Percentiles rank a stretch among this genome's conserved stretches.
These are phyloP conservation scores for Dryococelus australis DNA, from an alignment of 2,888 invertebrate species.

Conservation along the genomic window DNA sequence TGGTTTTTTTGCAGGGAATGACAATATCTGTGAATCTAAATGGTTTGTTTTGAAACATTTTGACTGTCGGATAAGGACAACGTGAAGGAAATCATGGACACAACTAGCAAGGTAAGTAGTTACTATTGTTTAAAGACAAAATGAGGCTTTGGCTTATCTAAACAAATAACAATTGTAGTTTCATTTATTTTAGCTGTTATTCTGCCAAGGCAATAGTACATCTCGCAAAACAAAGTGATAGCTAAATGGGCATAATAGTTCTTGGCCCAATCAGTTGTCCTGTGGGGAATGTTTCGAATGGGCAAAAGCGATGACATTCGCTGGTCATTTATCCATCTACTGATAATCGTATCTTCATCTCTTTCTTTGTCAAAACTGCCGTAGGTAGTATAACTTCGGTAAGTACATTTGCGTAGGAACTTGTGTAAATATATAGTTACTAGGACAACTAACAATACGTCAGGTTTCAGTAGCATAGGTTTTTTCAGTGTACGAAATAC, in stretches of 20 bases:
- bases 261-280: background rate
- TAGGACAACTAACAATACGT: background rate
- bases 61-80: background rate
- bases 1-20: background rate
- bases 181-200: background rate
- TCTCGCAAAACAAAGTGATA: background rate
- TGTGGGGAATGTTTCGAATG: slow-evolving; percentile 4
- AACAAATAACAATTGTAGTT: background rate
- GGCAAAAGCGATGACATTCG: background rate
- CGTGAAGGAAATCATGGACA: background rate
- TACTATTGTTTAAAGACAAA: background rate
- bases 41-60: background rate
- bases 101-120: background rate
- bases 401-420: slow-evolving; percentile 1
- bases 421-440: slow-evolving; percentile 13
- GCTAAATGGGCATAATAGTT: background rate
- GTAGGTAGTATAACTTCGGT: background rate
- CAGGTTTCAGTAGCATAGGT: background rate
- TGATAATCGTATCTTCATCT: background rate
- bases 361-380: background rate
- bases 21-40: background rate
- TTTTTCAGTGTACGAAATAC: background rate
- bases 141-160: background rate
- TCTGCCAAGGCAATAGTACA: slow-evolving; percentile 19
- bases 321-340: background rate